Conservation (phyloP, 1,140 invertebrate genomes). For the Diuraphis noxia region DNA sequence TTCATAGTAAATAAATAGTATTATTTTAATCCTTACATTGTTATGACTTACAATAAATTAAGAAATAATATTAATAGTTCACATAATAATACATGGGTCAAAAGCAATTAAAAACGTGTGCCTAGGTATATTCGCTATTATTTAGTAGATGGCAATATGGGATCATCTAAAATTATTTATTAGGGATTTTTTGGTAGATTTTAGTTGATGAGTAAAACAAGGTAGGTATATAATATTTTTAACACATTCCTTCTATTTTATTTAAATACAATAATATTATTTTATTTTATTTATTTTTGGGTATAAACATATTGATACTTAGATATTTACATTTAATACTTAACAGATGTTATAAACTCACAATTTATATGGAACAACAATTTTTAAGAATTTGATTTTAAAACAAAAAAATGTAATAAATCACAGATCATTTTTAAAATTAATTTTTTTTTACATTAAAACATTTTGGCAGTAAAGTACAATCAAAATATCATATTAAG, state of each 20-base stretch:
- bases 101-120: slow-evolving; percentile 5
- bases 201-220: neutral
- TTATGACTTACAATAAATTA: neutral
- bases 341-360: neutral
- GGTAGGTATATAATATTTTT: neutral
- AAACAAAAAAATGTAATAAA: neutral
- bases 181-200: neutral
- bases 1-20: neutral
- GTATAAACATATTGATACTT: too few species aligned
- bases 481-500: neutral
- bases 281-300: neutral
- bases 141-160: neutral
- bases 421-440: neutral
- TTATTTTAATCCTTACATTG: neutral
- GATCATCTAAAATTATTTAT: too few species aligned
- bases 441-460: neutral
- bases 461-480: slow-evolving; percentile 1
- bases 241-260: neutral
- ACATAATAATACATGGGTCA: neutral
- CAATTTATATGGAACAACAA: neutral
- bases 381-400: neutral
- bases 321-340: neutral
- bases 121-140: neutral
- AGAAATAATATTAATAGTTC: neutral
- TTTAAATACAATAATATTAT: neutral